Conservation (phyloP, 2,113 vertebrate species). For the Orycteropus afer region DNA sequence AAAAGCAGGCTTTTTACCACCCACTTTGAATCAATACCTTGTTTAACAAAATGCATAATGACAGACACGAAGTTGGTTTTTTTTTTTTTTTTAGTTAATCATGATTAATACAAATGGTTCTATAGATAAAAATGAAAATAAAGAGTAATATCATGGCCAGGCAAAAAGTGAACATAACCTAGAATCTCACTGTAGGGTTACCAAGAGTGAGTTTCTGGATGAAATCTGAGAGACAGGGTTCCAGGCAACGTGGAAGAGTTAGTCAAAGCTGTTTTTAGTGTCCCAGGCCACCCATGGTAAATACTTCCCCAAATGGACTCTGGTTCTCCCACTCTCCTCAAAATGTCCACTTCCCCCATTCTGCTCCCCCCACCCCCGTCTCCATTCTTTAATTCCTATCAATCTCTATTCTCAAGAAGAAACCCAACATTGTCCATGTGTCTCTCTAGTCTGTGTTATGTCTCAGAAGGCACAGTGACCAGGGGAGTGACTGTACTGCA, state of each 20-base stretch:
- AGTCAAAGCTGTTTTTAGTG: not conserved
- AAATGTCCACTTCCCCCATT: not conserved
- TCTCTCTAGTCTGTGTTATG: not conserved
- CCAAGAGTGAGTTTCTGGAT: not conserved
- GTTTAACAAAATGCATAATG: not conserved
- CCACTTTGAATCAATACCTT: not conserved
- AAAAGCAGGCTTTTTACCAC: not conserved
- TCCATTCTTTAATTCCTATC: not conserved
- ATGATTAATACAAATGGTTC: not conserved
- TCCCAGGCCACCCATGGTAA: not conserved
- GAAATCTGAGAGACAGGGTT: not conserved
- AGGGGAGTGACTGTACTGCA: not conserved
- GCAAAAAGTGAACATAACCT: not conserved
- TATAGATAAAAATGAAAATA: constrained; percentile 30
- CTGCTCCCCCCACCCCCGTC: not conserved
- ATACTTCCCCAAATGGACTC: not conserved
- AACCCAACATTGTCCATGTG: not conserved
- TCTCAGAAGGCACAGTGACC: not conserved
- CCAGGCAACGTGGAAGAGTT: not conserved
- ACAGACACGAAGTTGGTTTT: not conserved
- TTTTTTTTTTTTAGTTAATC: constrained; percentile 41
- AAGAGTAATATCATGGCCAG: not conserved
- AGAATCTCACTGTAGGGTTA: not conserved
- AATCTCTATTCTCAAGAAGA: not conserved
- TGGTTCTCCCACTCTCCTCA: not conserved